A percentile compares a stretch with the other conserved stretches of the same genome.
phyloP scores from a whole-genome alignment of 2,888 invertebrate species.

The Morinoia aosen region DNA sequence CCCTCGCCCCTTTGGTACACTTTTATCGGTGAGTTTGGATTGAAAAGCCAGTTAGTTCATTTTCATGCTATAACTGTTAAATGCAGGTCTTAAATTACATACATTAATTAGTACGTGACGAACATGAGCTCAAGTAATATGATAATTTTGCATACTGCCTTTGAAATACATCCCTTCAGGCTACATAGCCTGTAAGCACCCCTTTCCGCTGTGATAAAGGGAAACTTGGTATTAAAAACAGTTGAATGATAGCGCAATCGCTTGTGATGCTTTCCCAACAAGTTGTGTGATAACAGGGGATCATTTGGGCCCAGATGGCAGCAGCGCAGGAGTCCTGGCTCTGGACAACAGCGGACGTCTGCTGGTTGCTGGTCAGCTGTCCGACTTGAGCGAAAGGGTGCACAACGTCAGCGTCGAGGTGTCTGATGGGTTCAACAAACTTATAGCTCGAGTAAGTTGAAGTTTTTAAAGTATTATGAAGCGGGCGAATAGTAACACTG shows the following conservation, averaged over 20 bases:
- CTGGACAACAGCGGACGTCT: conserved; percentile 91
- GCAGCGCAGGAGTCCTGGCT: conserved; percentile 85
- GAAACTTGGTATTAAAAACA: neutral
- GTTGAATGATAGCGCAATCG: neutral
- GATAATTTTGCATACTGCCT: neutral
- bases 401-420: conserved; percentile 90
- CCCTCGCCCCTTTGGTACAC: conserved; percentile 91
- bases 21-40: conserved; percentile 75
- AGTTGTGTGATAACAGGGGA: neutral
- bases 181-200: neutral
- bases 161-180: neutral
- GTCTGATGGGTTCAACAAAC: conserved; percentile 62
- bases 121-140: neutral
- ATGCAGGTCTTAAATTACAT: neutral
- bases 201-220: neutral
- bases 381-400: conserved; percentile 86
- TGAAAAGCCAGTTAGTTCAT: neutral
- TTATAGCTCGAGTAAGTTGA: conserved; percentile 57
- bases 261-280: neutral
- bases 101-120: neutral
- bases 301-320: conserved; percentile 74
- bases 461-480: neutral
- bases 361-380: conserved; percentile 81
- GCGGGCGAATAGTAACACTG: neutral
- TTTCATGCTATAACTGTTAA: neutral